phyloP scores from a whole-genome alignment of 2,888 invertebrate genomes.

The Lutraria lutraria region DNA sequence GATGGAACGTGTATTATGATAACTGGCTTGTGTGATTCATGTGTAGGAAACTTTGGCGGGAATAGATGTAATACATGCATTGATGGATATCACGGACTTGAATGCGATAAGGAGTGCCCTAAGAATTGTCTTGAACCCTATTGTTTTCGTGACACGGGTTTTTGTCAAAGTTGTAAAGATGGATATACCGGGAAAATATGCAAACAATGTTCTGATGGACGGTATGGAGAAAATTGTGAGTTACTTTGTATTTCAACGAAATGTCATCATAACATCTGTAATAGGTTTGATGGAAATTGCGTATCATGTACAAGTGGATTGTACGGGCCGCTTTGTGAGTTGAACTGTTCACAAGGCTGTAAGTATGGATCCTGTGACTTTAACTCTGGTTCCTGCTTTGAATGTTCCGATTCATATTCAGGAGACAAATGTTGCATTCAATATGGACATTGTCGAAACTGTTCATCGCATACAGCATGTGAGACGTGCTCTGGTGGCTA shows the following conservation, averaged over 20 bases:
- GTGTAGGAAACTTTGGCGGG: not conserved
- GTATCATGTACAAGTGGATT: not conserved
- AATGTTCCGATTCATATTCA: not conserved
- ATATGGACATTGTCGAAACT: slow-evolving; percentile 8
- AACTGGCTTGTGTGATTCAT: not conserved
- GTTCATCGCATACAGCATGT: not conserved
- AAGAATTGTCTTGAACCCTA: not conserved
- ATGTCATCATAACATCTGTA: not conserved
- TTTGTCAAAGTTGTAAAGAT: not conserved
- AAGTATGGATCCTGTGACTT: not conserved
- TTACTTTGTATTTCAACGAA: not conserved
- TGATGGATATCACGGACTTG: not conserved
- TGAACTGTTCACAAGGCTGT: not conserved
- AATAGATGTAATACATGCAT: not conserved
- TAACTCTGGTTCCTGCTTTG: not conserved
- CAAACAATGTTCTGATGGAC: not conserved
- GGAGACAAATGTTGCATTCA: not conserved
- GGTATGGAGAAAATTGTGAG: not conserved
- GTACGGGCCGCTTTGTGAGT: not conserved
- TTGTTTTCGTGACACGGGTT: not conserved
- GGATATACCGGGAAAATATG: not conserved
- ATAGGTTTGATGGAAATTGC: not conserved
- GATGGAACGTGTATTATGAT: not conserved
- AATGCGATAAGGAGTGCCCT: not conserved
- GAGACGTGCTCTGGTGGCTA: not conserved